A percentile compares a stretch with the other conserved stretches of the same genome.
Conservation (phyloP, 2,113 vertebrate species). For the Halichoerus grypus region DNA sequence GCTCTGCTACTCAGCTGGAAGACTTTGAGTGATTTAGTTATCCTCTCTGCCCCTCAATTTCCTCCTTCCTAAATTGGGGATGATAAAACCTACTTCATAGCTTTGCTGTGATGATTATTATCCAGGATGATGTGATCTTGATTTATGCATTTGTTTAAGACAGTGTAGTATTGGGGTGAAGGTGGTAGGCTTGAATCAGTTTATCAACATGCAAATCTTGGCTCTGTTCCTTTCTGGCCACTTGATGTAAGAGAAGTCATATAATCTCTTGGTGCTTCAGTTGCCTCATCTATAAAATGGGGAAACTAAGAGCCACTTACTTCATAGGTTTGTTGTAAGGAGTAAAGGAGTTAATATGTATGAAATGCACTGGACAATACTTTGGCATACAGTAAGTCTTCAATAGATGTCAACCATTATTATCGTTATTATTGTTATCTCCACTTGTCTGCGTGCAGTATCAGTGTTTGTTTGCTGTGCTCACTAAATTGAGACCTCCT, state of each 20-base stretch:
- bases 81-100: neutral
- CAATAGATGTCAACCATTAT: neutral
- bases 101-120: conserved; percentile 23
- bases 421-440: neutral
- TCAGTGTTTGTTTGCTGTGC: neutral
- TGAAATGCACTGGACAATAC: neutral
- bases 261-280: neutral
- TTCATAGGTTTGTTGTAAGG: neutral
- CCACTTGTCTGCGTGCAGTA: neutral
- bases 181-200: neutral
- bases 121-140: conserved; percentile 17
- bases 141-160: conserved; percentile 50
- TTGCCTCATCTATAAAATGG: conserved; percentile 44
- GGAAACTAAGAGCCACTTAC: neutral
- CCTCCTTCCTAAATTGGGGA: neutral
- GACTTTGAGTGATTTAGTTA: neutral
- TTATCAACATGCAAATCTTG: neutral
- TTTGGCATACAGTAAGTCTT: neutral
- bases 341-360: neutral
- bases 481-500: neutral
- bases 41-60: neutral
- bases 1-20: conserved; percentile 3
- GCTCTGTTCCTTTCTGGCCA: neutral
- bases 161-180: neutral
- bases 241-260: rapidly evolving